phyloP scores from a whole-genome alignment of 2,888 invertebrate species.

The Agonopterix subpropinquella region DNA sequence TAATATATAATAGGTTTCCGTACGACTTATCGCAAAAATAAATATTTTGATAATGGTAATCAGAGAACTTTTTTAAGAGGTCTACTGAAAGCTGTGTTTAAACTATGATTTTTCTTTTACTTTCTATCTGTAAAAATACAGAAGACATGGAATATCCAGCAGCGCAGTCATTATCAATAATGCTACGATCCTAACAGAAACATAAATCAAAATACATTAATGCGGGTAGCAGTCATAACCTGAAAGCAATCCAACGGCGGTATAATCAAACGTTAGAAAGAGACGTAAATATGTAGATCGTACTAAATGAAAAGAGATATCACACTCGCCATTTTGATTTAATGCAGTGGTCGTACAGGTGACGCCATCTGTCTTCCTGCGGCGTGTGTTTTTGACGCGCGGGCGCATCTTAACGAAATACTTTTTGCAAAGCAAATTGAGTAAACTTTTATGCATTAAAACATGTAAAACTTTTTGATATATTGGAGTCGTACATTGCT shows the following conservation, averaged over 20 bases:
- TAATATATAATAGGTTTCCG: no score
- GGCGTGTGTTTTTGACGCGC: constrained; percentile 27
- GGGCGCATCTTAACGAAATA: constrained; percentile 10
- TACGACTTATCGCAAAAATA: no score
- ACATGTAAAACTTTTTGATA: constrained; percentile 10
- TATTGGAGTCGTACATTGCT: constrained; percentile 7
- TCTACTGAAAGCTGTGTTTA: no score
- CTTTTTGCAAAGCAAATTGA: constrained; percentile 14
- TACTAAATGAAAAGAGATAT: constrained; percentile 17
- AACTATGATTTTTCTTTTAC: no score
- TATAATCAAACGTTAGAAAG: constrained; percentile 33
- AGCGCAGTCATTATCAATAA: not conserved
- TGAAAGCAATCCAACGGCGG: constrained; percentile 22
- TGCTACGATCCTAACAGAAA: constrained; percentile 21
- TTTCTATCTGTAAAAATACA: no score
- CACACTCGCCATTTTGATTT: constrained; percentile 47
- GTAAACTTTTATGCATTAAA: constrained; percentile 17
- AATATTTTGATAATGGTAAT: no score
- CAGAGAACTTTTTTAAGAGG: no score
- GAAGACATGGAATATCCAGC: not conserved
- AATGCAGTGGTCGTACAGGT: constrained; percentile 33
- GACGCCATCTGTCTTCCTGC: constrained; percentile 40
- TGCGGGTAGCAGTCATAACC: constrained; percentile 43
- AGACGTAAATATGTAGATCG: constrained; percentile 14
- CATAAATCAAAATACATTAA: constrained; percentile 50